Evolutionary conservation across 2,113 vertebrate genomes (phyloP).

Genomic region (Spizaetus ornatus): DNA sequence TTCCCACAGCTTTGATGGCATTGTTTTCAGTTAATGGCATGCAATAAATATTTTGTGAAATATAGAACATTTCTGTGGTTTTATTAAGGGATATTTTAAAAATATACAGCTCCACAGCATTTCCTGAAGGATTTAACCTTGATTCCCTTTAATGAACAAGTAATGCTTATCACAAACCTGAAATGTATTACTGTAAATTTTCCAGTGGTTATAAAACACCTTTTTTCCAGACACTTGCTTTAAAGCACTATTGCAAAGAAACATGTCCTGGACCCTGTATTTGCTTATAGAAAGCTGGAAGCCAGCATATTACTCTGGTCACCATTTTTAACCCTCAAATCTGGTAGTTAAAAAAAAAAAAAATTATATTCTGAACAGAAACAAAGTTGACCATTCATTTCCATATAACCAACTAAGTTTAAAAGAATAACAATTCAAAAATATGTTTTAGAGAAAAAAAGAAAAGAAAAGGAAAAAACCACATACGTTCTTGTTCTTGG

Average conservation of each 20-base stretch:
- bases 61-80: background rate
- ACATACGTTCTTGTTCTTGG: background rate
- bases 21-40: slow-evolving; percentile 29
- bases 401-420: background rate
- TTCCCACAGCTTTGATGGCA: background rate
- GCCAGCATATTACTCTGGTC: background rate
- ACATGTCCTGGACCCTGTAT: background rate
- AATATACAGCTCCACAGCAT: background rate
- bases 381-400: background rate
- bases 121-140: slow-evolving; percentile 36
- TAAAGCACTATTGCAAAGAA: background rate
- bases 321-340: background rate
- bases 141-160: background rate
- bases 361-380: background rate
- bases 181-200: background rate
- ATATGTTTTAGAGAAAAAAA: background rate
- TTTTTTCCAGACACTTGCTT: slow-evolving; percentile 4
- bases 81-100: background rate
- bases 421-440: background rate
- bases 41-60: slow-evolving; percentile 41
- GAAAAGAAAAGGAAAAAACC: background rate
- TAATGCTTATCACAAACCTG: background rate
- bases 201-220: slow-evolving; percentile 19
- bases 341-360: background rate
- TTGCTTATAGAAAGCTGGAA: background rate